phyloP scores from a whole-genome alignment of 2,797 vertebrate genomes.

The Spea hammondii region DNA sequence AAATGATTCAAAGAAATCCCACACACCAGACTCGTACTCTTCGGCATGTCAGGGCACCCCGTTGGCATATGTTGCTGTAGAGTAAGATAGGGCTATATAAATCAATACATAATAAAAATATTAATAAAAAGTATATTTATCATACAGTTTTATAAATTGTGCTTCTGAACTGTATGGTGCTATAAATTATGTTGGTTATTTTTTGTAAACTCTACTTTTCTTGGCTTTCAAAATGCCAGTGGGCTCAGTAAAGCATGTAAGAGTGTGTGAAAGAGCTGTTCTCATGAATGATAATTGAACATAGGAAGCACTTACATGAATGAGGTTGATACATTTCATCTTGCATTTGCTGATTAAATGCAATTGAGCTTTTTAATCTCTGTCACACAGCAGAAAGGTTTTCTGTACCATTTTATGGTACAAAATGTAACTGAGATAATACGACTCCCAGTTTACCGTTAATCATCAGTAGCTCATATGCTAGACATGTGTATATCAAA shows the following conservation, averaged over 20 bases:
- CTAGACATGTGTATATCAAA: not conserved
- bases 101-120: too few relatives aligned
- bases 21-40: too few relatives aligned
- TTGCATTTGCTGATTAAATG: not conserved
- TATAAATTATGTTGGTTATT: too few relatives aligned
- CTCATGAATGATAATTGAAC: not conserved
- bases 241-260: not conserved
- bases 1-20: too few relatives aligned
- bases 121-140: too few relatives aligned
- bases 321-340: not conserved
- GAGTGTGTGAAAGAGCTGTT: not conserved
- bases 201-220: not conserved
- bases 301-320: not conserved
- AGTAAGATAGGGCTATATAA: too few relatives aligned
- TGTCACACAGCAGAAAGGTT: not conserved
- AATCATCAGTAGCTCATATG: not conserved
- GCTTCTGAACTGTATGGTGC: too few relatives aligned
- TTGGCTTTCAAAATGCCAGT: not conserved
- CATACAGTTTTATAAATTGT: too few relatives aligned
- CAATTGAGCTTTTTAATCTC: not conserved
- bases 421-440: not conserved
- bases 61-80: too few relatives aligned
- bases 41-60: too few relatives aligned
- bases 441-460: not conserved
- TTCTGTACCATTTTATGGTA: not conserved